Evolutionary conservation across 2,888 invertebrate genomes (phyloP).

Genomic region (Agrenia bidenticulata): DNA sequence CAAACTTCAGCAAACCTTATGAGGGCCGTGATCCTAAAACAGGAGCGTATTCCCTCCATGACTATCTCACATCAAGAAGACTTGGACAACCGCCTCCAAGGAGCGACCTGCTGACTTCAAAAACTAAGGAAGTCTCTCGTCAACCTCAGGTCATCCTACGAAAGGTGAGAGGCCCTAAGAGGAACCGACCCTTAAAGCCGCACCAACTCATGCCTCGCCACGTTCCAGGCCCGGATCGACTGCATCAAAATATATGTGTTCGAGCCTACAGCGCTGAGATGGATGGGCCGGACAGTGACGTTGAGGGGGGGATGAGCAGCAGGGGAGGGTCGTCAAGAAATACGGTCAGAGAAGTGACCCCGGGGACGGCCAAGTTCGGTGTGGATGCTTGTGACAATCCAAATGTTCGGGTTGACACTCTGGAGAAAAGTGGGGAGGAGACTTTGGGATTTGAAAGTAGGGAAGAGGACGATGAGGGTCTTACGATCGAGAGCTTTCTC

Average conservation of each 20-base stretch:
- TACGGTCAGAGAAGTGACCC: no score
- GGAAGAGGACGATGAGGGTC: neutral
- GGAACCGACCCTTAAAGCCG: slow-evolving; percentile 6
- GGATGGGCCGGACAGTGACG: slow-evolving; percentile 12
- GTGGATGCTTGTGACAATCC: no score
- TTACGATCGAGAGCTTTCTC: slow-evolving; percentile 15
- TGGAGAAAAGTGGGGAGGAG: neutral
- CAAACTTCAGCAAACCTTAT: neutral
- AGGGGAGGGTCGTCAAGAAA: neutral
- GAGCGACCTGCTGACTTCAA: no score
- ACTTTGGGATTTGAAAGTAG: neutral
- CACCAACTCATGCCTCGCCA: slow-evolving; percentile 16
- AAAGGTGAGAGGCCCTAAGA: neutral
- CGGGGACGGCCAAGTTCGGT: no score
- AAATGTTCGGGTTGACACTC: no score
- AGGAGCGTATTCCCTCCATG: no score
- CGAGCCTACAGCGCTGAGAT: slow-evolving; percentile 18
- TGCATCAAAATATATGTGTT: slow-evolving; percentile 27
- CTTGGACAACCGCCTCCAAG: no score
- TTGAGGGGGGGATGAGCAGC: neutral
- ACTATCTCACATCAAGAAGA: no score
- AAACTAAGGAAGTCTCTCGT: neutral
- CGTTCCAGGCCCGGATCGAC: slow-evolving; percentile 25
- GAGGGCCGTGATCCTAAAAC: no score
- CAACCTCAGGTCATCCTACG: neutral